A percentile compares a stretch with the other conserved stretches of the same genome.
Evolutionary conservation across 2,888 invertebrate species (phyloP).

Genomic region (Eristalis pertinax): DNA sequence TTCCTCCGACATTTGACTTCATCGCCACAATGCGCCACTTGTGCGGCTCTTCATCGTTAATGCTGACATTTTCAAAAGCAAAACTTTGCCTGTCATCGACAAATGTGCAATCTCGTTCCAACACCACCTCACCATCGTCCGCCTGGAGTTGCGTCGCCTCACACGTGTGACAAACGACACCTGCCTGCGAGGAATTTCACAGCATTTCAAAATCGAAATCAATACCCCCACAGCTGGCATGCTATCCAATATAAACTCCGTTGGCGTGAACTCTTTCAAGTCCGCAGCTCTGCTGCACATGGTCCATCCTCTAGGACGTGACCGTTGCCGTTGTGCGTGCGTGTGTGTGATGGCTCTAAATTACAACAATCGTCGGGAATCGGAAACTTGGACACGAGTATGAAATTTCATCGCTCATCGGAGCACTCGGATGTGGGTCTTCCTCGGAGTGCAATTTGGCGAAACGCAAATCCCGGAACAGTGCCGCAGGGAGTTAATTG

Average conservation of each 20-base stretch:
- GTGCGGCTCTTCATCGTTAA: not conserved
- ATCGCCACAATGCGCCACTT: not conserved
- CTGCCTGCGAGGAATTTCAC: not conserved
- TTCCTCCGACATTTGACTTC: constrained; percentile 5
- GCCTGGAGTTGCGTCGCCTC: not conserved
- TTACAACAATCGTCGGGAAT: not conserved
- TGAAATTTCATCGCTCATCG: constrained; percentile 2
- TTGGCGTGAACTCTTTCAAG: not conserved
- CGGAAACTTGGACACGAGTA: not conserved
- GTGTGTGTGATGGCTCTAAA: not conserved
- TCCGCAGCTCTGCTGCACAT: not conserved
- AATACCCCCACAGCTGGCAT: not conserved
- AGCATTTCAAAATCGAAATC: not conserved
- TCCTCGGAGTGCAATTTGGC: constrained; percentile 35
- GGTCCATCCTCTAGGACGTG: not conserved
- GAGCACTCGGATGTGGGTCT: constrained; percentile 26
- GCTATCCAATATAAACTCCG: not conserved
- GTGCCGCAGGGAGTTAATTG: constrained; percentile 63
- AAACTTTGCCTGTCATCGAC: not conserved
- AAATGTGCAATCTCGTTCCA: not conserved
- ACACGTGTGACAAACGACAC: not conserved
- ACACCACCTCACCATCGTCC: no score
- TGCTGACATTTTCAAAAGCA: not conserved
- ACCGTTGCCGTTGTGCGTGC: not conserved
- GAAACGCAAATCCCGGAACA: constrained; percentile 35